phyloP scores from a whole-genome alignment of 2,113 vertebrate genomes.

The Sturnira hondurensis region DNA sequence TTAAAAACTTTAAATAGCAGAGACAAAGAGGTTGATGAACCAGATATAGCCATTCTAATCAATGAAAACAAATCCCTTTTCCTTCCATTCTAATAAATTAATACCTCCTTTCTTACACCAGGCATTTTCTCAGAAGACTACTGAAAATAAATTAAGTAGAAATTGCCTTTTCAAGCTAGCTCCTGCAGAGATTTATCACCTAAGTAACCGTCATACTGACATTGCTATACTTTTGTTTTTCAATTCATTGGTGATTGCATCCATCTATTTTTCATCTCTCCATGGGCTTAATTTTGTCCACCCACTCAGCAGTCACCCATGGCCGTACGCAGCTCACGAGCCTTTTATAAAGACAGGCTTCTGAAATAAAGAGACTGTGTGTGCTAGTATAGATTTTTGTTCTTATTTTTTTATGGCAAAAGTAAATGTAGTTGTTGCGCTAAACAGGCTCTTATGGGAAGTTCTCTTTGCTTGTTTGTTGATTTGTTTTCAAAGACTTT shows the following conservation, averaged over 20 bases:
- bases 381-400: not conserved
- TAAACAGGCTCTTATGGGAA: not conserved
- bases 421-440: conserved; percentile 3
- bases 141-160: conserved; percentile 50
- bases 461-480: not conserved
- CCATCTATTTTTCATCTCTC: conserved; percentile 39
- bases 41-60: not conserved
- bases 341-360: conserved; percentile 23
- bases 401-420: not conserved
- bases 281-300: conserved; percentile 36
- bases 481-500: not conserved
- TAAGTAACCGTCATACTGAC: conserved; percentile 44
- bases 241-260: conserved; percentile 29
- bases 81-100: conserved; percentile 46
- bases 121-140: conserved; percentile 44
- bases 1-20: no score
- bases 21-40: not conserved
- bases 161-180: conserved; percentile 30
- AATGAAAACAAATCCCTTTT: not conserved
- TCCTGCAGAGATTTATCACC: conserved; percentile 17
- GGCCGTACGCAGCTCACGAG: not conserved
- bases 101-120: conserved; percentile 25
- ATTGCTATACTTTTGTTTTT: conserved; percentile 52
- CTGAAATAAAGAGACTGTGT: not conserved
- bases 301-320: conserved; percentile 36